These are phyloP conservation scores for Chlorops oryzae DNA, from an alignment of 1,140 invertebrate genomes.

Conservation along the genomic window DNA sequence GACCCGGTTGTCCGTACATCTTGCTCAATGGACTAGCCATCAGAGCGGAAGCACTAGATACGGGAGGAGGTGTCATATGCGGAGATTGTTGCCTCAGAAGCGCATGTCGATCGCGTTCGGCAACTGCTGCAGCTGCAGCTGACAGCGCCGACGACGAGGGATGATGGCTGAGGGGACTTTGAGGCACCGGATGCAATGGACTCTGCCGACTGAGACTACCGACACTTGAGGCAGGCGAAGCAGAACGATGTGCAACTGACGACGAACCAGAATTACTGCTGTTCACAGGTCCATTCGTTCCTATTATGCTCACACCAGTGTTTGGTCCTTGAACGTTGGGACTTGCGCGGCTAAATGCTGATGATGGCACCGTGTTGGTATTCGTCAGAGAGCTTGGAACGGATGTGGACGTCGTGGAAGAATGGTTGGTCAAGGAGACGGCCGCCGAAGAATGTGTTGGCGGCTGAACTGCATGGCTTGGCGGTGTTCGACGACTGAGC, in stretches of 20 bases:
- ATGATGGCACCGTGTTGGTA: conserved; percentile 43
- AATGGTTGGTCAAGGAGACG: conserved; percentile 3
- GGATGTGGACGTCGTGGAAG: conserved; percentile 16
- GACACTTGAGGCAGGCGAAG: conserved; percentile 39
- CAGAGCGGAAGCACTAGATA: conserved; percentile 47
- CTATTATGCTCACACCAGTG: conserved; percentile 1
- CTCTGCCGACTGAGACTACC: conserved; percentile 44
- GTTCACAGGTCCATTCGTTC: conserved; percentile 19
- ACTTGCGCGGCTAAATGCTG: conserved; percentile 46
- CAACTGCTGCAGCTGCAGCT: conserved; percentile 40
- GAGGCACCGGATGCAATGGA: conserved; percentile 43
- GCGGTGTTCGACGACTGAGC: conserved; percentile 38
- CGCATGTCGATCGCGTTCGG: conserved; percentile 45
- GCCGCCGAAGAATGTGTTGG: conserved; percentile 35
- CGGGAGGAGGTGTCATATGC: conserved; percentile 46
- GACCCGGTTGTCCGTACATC: conserved; percentile 43
- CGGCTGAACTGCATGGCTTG: conserved; percentile 32
- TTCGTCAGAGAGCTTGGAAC: conserved; percentile 24
- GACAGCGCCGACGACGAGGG: conserved; percentile 40
- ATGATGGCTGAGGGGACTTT: conserved; percentile 41
- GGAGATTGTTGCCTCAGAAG: conserved; percentile 46
- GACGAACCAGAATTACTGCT: conserved; percentile 21
- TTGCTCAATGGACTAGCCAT: conserved; percentile 47
- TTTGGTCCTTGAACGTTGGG: conserved; percentile 42
- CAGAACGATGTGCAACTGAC: conserved; percentile 37